A percentile compares a stretch with the other conserved stretches of the same genome.
Evolutionary conservation across 2,113 vertebrate species (phyloP).

Genomic region (Nettapus auritus): DNA sequence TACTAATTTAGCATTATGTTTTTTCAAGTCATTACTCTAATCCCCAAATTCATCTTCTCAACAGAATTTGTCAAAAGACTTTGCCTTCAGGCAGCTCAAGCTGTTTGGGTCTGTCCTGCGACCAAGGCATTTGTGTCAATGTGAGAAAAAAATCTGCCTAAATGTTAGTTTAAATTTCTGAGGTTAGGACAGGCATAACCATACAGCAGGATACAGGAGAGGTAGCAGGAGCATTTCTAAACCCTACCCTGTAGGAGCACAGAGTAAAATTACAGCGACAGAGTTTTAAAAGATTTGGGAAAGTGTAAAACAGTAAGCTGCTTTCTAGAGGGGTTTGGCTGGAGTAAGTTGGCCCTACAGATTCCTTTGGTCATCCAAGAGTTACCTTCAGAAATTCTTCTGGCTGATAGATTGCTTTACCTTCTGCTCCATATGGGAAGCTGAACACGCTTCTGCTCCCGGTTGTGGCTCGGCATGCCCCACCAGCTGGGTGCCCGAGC

Average conservation of each 20-base stretch:
- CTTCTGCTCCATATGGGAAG: background rate
- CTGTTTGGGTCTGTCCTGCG: background rate
- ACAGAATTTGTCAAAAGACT: background rate
- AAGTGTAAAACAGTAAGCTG: background rate
- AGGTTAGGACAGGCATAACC: slow-evolving; percentile 22
- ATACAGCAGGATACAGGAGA: slow-evolving; percentile 28
- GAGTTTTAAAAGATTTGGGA: background rate
- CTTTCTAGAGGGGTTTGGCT: background rate
- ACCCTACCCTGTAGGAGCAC: background rate
- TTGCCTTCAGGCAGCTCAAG: background rate
- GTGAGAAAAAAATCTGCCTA: background rate
- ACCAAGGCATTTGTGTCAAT: background rate
- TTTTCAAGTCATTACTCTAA: background rate
- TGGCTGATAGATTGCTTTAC: background rate
- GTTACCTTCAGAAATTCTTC: background rate
- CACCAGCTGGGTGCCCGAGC: background rate
- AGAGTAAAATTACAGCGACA: background rate
- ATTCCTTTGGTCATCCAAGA: background rate
- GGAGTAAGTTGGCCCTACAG: background rate
- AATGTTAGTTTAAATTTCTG: background rate
- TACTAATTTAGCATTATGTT: background rate
- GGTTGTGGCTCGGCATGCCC: background rate
- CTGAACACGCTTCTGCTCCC: background rate
- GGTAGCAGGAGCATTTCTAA: background rate
- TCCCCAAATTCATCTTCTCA: background rate